Conservation (phyloP, 2,797 vertebrate species). For the Sebastes goodei region DNA sequence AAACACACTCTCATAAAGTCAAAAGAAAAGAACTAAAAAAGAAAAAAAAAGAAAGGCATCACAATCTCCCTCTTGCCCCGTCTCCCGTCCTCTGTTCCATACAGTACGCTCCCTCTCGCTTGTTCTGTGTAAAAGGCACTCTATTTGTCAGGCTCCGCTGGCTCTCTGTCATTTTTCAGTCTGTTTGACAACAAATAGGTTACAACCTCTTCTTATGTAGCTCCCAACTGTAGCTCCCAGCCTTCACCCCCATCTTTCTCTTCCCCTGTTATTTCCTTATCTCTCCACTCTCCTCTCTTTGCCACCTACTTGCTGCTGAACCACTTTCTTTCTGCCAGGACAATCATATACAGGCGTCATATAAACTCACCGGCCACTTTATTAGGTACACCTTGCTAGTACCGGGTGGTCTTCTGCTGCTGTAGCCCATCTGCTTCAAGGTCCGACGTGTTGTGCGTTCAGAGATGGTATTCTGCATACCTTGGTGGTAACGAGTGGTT, state of each 20-base stretch:
- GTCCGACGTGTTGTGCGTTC: too few species aligned
- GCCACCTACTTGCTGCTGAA: background rate
- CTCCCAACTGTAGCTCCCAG: slow-evolving; percentile 14
- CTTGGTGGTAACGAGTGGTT: too few species aligned
- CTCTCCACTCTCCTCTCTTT: background rate
- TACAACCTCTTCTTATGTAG: slow-evolving; percentile 13
- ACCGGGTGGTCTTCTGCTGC: too few species aligned
- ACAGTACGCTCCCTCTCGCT: background rate
- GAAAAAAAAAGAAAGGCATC: background rate
- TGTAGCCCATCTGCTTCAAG: too few species aligned
- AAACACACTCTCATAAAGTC: background rate
- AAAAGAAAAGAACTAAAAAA: background rate
- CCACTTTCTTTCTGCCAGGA: background rate
- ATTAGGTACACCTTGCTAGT: too few species aligned
- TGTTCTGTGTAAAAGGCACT: slow-evolving; percentile 30
- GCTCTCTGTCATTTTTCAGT: slow-evolving; percentile 45
- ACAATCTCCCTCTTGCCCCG: background rate
- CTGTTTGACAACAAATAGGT: slow-evolving; percentile 55
- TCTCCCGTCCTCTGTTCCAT: slow-evolving; percentile 13
- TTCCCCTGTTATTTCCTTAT: slow-evolving; percentile 6
- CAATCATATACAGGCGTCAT: background rate
- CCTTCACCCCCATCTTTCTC: background rate
- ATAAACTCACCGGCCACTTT: too few species aligned
- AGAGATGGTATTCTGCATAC: too few species aligned
- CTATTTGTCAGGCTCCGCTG: slow-evolving; percentile 39